These are phyloP conservation scores for Lichenostomus cassidix DNA, from an alignment of 2,113 vertebrate genomes.

Conservation along the genomic window DNA sequence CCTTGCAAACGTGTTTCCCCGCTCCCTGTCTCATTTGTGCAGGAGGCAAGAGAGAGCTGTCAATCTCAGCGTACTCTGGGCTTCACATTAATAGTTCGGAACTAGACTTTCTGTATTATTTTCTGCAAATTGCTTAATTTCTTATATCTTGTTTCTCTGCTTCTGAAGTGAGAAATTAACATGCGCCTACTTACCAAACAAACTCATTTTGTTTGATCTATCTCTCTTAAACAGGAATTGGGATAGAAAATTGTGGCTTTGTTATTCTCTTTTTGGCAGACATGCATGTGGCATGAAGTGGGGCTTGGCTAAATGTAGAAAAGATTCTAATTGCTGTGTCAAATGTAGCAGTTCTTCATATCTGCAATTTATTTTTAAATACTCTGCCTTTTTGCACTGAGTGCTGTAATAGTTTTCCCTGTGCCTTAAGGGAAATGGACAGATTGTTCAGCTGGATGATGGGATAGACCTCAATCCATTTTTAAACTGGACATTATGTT, in stretches of 20 bases:
- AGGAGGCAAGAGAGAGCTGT: neutral
- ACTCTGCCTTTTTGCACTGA: neutral
- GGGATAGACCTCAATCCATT: slow-evolving; percentile 47
- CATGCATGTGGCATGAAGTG: neutral
- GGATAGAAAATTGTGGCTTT: neutral
- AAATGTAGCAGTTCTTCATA: neutral
- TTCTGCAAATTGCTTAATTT: neutral
- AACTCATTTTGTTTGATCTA: neutral
- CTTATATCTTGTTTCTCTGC: accelerated
- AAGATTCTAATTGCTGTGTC: neutral
- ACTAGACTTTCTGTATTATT: neutral
- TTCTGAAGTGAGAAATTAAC: neutral
- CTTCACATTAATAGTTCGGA: neutral
- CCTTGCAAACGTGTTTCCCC: neutral
- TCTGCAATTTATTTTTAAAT: neutral
- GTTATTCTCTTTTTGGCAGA: neutral
- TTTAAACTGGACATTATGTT: slow-evolving; percentile 35
- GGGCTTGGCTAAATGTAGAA: neutral
- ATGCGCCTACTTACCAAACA: neutral
- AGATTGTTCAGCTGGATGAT: slow-evolving; percentile 35
- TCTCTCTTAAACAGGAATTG: neutral
- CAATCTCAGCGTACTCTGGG: neutral
- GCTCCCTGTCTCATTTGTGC: neutral
- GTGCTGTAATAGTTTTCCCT: neutral
- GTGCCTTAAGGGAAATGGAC: slow-evolving; percentile 14